These are phyloP conservation scores for Premnoplex brunnescens DNA, from an alignment of 2,797 vertebrate genomes.

Conservation along the genomic window DNA sequence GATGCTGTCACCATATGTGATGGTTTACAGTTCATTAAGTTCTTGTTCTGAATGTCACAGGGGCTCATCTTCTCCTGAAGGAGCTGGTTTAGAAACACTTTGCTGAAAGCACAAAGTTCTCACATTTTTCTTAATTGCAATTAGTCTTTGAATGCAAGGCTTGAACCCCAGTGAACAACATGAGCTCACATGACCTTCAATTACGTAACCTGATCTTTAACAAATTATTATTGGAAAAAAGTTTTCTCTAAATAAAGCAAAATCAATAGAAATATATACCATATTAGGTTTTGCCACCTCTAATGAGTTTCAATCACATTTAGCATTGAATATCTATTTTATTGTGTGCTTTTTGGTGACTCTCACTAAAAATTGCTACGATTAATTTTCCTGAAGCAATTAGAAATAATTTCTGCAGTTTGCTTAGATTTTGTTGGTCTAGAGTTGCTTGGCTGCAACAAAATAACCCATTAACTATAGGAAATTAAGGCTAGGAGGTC, in stretches of 20 bases:
- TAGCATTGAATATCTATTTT: not conserved
- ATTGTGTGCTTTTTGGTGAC: not conserved
- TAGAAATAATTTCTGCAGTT: not conserved
- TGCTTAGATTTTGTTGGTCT: not conserved
- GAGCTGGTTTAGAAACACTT: slow-evolving; percentile 17
- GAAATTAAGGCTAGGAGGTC: not conserved
- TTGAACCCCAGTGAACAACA: not conserved
- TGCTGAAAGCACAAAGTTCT: slow-evolving; percentile 22
- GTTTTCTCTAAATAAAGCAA: not conserved
- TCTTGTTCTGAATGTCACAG: slow-evolving; percentile 57
- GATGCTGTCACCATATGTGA: slow-evolving; percentile 63
- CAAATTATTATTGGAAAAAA: not conserved
- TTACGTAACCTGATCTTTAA: not conserved
- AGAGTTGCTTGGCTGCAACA: not conserved
- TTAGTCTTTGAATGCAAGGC: not conserved
- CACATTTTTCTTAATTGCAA: slow-evolving; percentile 40
- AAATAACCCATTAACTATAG: not conserved
- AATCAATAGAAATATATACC: not conserved
- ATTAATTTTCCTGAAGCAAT: not conserved
- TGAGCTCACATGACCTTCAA: not conserved
- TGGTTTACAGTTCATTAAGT: slow-evolving; percentile 72
- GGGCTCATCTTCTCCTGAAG: slow-evolving; percentile 27
- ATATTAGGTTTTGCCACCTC: not conserved
- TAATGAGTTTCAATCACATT: not conserved
- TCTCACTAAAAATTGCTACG: not conserved